Base-by-base conservation (phyloP, 2,888 invertebrate species). In the Drosophila multiciliata region DNA sequence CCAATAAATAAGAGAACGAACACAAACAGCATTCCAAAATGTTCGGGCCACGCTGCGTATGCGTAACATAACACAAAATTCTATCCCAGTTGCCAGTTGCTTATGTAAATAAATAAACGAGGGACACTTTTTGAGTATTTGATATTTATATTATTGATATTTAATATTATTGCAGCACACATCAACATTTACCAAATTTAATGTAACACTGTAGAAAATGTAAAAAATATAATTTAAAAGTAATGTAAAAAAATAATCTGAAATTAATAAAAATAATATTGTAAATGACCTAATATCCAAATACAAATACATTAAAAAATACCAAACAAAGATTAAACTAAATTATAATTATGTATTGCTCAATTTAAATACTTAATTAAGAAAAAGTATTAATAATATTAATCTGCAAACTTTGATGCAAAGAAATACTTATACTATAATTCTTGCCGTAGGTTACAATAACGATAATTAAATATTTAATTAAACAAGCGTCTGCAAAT, bases 1-100 rank as follows among this genome's bases (percentile, higher is more conserved):
- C 83, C 84, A 86, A 88, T 84, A 88, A 85, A 85, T 86, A 85
- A 80, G 73, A 52, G 75, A 83, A 74, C 72, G 70, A 83, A 82
- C 71, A 82, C 83, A 88, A 80, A 83, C 69, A 66, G 59, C 66
- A 73, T 54, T 45, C 36, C 35, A 54, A 73, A 73, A 68, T 70
- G 67, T 72, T 67, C 68, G 55, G 67, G 49, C 73, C 64, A 66
- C 58, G 49, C 38, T 57, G 38, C 63, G 77, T 64, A 69, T 70
- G 50, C 64, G 66, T 63, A 70, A 62, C 33, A 52, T 59, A 49
- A 50, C 49, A 49, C 58, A 55, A 58, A 62, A 42, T 63, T 66
- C 17, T 33, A 40, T 15, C 50, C 49, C 26, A 29, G 29, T 26
- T 26, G 40, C 26, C 53, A 50, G 60, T 38, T 63, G n/a, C n/a